A percentile compares a stretch with the other conserved stretches of the same genome.
Evolutionary conservation across 2,113 vertebrate genomes (phyloP).

Genomic region (Rousettus leschenaultii): DNA sequence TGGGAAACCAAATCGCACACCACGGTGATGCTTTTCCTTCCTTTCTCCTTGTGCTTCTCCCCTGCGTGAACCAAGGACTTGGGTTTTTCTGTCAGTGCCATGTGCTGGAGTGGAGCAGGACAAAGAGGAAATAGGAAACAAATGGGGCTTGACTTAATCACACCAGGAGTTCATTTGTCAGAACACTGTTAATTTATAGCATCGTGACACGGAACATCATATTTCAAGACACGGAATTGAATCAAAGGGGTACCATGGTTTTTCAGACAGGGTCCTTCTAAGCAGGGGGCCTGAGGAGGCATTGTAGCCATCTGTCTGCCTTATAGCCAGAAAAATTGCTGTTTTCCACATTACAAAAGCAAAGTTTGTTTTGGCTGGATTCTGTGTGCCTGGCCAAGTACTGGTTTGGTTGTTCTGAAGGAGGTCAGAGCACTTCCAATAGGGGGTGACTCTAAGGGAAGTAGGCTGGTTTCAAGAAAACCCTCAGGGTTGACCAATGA

Average conservation of each 20-base stretch:
- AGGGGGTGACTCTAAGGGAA: neutral
- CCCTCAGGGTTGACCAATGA: neutral
- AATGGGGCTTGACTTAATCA: conserved; percentile 44
- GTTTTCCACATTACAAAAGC: neutral
- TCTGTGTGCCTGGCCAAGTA: neutral
- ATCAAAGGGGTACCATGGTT: neutral
- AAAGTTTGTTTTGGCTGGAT: conserved; percentile 2
- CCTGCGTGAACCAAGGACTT: neutral
- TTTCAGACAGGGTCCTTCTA: neutral
- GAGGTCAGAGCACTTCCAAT: neutral
- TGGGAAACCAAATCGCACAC: neutral
- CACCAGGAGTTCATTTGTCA: neutral
- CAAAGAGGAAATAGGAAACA: conserved; percentile 38
- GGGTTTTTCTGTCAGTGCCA: neutral
- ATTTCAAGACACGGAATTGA: neutral
- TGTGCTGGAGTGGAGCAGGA: neutral
- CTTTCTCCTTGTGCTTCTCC: neutral
- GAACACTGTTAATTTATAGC: conserved; percentile 10
- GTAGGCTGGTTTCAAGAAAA: neutral
- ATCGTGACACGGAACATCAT: neutral
- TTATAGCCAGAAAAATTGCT: neutral
- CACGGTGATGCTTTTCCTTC: neutral
- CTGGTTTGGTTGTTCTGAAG: neutral
- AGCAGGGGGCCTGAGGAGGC: neutral
- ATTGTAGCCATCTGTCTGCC: neutral